A percentile compares a stretch with the other conserved stretches of the same genome.
Evolutionary conservation across 2,113 vertebrate species (phyloP).

Genomic region (Synodontis membranacea): DNA sequence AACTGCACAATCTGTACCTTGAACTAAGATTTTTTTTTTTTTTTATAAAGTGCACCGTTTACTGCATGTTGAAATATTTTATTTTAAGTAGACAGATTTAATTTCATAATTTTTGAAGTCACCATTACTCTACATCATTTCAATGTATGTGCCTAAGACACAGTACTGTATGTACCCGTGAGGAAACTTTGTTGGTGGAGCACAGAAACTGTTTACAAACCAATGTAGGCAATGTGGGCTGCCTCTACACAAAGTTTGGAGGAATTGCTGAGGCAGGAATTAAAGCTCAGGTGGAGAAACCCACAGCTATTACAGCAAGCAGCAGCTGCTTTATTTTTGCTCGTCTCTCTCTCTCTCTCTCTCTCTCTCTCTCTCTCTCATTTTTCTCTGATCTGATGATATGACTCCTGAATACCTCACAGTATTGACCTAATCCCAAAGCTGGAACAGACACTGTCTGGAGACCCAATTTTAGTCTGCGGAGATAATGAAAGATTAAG

Average conservation of each 20-base stretch:
- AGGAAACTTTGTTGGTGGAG: neutral
- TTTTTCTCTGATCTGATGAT: constrained; percentile 18
- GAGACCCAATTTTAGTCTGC: constrained; percentile 26
- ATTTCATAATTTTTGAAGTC: too few species aligned
- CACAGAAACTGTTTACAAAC: neutral
- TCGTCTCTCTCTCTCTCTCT: neutral
- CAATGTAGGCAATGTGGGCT: neutral
- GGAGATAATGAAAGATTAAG: constrained; percentile 17
- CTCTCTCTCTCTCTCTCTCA: neutral
- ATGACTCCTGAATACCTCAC: constrained; percentile 11
- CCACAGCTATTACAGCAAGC: neutral
- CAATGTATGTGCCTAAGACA: too few species aligned
- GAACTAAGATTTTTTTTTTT: too few species aligned
- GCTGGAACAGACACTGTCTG: constrained; percentile 26
- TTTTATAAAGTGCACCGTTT: too few species aligned
- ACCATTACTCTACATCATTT: too few species aligned
- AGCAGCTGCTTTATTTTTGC: constrained; percentile 10
- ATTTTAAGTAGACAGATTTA: too few species aligned
- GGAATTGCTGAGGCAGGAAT: constrained; percentile 48
- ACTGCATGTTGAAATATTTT: too few species aligned
- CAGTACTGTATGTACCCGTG: neutral
- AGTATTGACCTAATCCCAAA: constrained; percentile 28
- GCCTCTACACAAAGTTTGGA: neutral
- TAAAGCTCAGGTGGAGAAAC: constrained; percentile 43
- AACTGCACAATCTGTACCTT: too few species aligned